phyloP scores from a whole-genome alignment of 2,113 vertebrate genomes.

The Chloropsis cyanopogon region DNA sequence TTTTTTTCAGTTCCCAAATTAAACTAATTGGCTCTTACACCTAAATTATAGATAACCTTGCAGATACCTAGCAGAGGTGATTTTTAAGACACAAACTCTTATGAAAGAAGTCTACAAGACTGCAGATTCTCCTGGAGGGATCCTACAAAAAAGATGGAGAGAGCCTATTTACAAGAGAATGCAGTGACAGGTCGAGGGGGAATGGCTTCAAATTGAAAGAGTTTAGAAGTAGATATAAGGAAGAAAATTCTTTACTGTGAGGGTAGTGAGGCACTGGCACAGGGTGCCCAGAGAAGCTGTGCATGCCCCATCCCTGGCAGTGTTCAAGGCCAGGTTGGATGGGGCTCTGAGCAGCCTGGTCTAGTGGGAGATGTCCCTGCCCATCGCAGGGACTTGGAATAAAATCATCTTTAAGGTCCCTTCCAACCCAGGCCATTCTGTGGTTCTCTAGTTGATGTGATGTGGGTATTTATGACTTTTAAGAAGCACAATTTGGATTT shows the following conservation, averaged over 20 bases:
- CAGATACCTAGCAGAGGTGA: not conserved
- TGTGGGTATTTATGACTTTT: not conserved
- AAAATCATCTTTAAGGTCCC: not conserved
- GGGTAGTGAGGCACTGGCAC: not conserved
- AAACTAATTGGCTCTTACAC: not conserved
- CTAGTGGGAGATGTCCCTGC: fast-evolving
- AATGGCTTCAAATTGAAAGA: not conserved
- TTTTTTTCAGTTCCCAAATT: not conserved
- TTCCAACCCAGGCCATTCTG: not conserved
- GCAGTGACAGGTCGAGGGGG: not conserved
- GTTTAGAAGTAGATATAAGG: not conserved
- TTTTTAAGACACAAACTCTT: not conserved
- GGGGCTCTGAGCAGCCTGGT: not conserved
- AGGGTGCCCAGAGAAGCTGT: not conserved
- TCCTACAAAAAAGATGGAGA: not conserved
- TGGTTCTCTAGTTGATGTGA: not conserved
- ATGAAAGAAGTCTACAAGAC: not conserved
- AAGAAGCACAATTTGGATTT: not conserved
- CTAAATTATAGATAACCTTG: not conserved
- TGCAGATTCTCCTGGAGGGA: not conserved
- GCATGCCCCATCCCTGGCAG: no score
- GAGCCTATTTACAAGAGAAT: not conserved
- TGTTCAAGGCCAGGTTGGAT: not conserved
- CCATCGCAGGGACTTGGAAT: not conserved
- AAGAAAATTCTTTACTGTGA: not conserved